Conservation (phyloP, 2,113 vertebrate genomes). For the Neoarius graeffei region DNA sequence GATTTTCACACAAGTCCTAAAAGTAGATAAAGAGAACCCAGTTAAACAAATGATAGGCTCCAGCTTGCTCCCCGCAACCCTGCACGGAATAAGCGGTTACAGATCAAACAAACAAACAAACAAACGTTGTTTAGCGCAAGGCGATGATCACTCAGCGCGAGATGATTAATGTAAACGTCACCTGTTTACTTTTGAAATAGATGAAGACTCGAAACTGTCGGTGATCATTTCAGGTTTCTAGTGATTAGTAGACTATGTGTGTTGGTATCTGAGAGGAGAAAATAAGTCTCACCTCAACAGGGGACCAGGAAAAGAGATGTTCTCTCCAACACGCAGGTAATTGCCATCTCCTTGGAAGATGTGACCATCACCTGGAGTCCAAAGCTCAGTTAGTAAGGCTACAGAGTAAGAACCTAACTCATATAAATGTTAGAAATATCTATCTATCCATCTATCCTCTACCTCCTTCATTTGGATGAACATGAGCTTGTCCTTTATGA, state of each 20-base stretch:
- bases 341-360: not conserved
- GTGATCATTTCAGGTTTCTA: too few relatives aligned
- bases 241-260: not conserved
- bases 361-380: not conserved
- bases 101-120: too few relatives aligned
- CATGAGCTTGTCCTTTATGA: not conserved
- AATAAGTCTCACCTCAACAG: not conserved
- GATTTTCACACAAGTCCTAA: too few relatives aligned
- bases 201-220: too few relatives aligned
- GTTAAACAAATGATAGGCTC: too few relatives aligned
- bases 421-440: not conserved
- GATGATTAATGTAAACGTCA: too few relatives aligned
- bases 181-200: too few relatives aligned
- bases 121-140: too few relatives aligned
- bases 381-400: not conserved
- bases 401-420: not conserved
- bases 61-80: too few relatives aligned
- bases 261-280: not conserved
- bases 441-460: not conserved
- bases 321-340: not conserved
- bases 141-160: too few relatives aligned
- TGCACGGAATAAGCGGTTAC: too few relatives aligned
- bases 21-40: too few relatives aligned
- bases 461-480: not conserved
- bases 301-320: not conserved